Evolutionary conservation across 1,140 invertebrate genomes (phyloP).

Genomic region (Cepaea nemoralis): DNA sequence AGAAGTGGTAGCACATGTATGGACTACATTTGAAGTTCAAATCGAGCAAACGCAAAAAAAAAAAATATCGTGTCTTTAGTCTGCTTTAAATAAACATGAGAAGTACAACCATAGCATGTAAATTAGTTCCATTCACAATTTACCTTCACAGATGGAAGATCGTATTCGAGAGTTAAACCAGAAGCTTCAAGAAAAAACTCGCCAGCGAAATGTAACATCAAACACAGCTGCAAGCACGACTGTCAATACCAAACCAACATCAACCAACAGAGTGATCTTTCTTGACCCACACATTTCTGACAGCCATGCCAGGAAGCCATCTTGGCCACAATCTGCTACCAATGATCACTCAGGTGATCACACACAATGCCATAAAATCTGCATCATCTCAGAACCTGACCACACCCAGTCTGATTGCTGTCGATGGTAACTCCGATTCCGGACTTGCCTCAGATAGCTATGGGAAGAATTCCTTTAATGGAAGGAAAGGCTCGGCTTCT

Average conservation of each 20-base stretch:
- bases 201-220: slow-evolving; percentile 19
- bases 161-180: slow-evolving; percentile 57
- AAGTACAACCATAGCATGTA: no score
- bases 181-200: slow-evolving; percentile 49
- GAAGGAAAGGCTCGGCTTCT: neutral
- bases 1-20: no score
- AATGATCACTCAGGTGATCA: slow-evolving; percentile 11
- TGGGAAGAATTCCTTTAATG: slow-evolving; percentile 12
- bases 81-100: no score
- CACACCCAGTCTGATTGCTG: slow-evolving; percentile 15
- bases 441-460: slow-evolving; percentile 46
- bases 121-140: no score
- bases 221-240: neutral
- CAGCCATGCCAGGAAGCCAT: slow-evolving; percentile 5
- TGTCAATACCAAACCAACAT: slow-evolving; percentile 18
- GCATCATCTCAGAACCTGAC: slow-evolving; percentile 25
- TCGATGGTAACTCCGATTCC: slow-evolving; percentile 51
- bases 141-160: slow-evolving; percentile 59
- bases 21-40: no score
- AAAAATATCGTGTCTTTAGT: no score
- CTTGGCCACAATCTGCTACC: neutral
- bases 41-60: no score
- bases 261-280: slow-evolving; percentile 21
- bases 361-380: neutral
- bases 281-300: slow-evolving; percentile 17